phyloP scores from a whole-genome alignment of 2,113 vertebrate genomes.

The Galeopterus variegatus region DNA sequence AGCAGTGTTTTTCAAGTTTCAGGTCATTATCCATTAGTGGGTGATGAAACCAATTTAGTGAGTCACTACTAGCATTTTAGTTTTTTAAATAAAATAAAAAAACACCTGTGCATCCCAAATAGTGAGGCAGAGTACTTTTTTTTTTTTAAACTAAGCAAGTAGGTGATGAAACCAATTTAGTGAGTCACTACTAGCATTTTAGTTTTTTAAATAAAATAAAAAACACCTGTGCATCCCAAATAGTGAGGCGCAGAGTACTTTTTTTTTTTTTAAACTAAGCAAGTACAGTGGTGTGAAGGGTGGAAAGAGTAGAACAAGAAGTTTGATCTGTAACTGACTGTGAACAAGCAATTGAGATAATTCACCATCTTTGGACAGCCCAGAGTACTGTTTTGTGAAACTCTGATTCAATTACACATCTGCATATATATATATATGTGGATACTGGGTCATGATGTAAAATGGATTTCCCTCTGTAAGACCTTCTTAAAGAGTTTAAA shows the following conservation, averaged over 20 bases:
- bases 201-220: slow-evolving; percentile 30
- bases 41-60: slow-evolving; percentile 16
- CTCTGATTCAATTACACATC: slow-evolving; percentile 5
- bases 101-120: background rate
- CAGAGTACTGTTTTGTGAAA: background rate
- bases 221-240: background rate
- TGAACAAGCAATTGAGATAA: too few species aligned
- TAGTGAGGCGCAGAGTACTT: too few species aligned
- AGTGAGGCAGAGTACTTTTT: background rate
- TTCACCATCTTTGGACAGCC: background rate
- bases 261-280: too few species aligned
- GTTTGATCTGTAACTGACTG: too few species aligned
- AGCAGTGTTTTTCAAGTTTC: background rate
- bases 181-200: slow-evolving; percentile 51
- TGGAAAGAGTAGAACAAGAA: too few species aligned
- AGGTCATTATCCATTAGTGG: background rate
- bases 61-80: slow-evolving; percentile 49
- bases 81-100: slow-evolving; percentile 41
- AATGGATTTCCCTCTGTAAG: background rate
- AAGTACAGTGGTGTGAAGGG: background rate
- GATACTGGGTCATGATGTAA: background rate
- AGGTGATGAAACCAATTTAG: slow-evolving; percentile 7
- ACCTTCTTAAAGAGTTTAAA: slow-evolving; percentile 9
- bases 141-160: too few species aligned
- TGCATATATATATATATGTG: background rate